Conservation (phyloP, 2,888 invertebrate genomes). For the Pterobdella sp. region DNA sequence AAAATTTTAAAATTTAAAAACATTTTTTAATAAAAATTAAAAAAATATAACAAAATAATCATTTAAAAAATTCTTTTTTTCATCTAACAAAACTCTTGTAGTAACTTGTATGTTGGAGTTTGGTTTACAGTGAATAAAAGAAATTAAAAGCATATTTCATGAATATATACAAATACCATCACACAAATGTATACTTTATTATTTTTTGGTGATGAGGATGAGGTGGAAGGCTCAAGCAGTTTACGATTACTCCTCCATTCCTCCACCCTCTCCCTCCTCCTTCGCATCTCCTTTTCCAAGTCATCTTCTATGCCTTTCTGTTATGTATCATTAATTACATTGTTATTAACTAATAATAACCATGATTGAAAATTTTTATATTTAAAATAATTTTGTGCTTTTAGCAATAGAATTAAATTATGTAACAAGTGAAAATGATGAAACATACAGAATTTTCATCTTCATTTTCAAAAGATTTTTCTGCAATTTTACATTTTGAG, state of each 20-base stretch:
- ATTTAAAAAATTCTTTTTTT: too few species aligned
- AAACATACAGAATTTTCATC: neutral
- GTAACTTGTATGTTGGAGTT: too few species aligned
- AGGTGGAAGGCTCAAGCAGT: neutral
- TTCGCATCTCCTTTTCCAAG: slow-evolving; percentile 88
- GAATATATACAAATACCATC: neutral
- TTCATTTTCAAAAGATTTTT: neutral
- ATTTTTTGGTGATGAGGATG: neutral
- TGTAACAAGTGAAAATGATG: neutral
- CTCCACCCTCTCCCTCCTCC: slow-evolving; percentile 85
- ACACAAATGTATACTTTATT: neutral
- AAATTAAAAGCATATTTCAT: too few species aligned
- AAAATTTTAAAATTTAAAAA: too few species aligned
- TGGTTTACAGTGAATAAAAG: too few species aligned
- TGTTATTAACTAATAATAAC: neutral
- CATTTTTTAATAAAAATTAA: too few species aligned
- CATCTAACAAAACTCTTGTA: too few species aligned
- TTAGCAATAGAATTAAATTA: neutral
- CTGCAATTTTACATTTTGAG: neutral
- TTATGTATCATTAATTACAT: neutral
- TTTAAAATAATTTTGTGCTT: neutral
- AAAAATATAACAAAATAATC: too few species aligned
- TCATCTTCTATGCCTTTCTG: slow-evolving; percentile 50
- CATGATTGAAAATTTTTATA: neutral
- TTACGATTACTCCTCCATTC: slow-evolving; percentile 64